Conservation (phyloP, 2,113 vertebrate genomes). For the Azemiops feae region DNA sequence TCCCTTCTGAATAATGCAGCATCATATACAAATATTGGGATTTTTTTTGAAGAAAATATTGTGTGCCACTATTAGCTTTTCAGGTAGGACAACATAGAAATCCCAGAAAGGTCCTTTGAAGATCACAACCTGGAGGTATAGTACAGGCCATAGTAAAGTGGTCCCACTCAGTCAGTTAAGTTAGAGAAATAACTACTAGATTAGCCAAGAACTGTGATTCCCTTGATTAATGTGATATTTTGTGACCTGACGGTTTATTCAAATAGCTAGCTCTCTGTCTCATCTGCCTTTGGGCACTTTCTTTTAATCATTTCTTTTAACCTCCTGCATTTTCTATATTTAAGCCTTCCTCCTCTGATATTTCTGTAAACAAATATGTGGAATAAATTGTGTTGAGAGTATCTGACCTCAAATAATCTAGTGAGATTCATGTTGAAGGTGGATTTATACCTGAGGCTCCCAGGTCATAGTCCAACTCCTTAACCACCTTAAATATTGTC, state of each 20-base stretch:
- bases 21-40: not conserved
- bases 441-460: not conserved
- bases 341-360: not conserved
- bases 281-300: not conserved
- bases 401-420: not conserved
- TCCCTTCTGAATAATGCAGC: not conserved
- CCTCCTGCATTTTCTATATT: not conserved
- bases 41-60: not conserved
- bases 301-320: not conserved
- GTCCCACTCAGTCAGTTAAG: not conserved
- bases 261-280: not conserved
- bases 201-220: not conserved
- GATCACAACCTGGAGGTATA: not conserved
- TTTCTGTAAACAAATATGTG: not conserved
- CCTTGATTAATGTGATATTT: not conserved
- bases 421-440: not conserved
- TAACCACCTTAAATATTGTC: not conserved
- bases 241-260: not conserved
- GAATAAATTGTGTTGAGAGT: not conserved
- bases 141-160: not conserved
- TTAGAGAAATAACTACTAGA: not conserved
- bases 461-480: not conserved
- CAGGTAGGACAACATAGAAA: not conserved
- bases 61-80: not conserved
- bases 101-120: not conserved